Conservation (phyloP, 2,113 vertebrate species). For the Grammomys surdaster region DNA sequence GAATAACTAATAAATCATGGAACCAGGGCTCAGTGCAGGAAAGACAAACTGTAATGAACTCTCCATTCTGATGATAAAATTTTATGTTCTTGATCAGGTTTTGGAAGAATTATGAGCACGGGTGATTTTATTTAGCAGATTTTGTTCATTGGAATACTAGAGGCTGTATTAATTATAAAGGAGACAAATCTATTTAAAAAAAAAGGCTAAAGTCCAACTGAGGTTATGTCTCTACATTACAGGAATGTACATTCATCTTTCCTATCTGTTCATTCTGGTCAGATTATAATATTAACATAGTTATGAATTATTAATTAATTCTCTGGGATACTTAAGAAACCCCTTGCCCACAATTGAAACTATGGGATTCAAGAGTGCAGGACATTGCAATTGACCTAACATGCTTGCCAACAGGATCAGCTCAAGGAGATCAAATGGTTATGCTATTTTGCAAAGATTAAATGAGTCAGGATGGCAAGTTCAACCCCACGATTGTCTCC, state of each 20-base stretch:
- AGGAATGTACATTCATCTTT: conserved; percentile 54
- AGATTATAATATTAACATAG: conserved; percentile 48
- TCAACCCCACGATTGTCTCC: not conserved
- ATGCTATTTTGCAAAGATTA: conserved; percentile 27
- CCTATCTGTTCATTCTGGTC: conserved; percentile 63
- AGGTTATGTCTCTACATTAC: conserved; percentile 50
- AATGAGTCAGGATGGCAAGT: conserved; percentile 14
- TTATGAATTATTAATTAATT: conserved; percentile 72
- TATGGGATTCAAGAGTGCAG: not conserved
- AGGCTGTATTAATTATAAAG: conserved; percentile 76
- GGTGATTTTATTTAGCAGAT: conserved; percentile 73
- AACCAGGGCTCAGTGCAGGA: conserved; percentile 32
- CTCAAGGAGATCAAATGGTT: not conserved
- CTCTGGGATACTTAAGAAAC: conserved; percentile 48
- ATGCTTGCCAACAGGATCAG: not conserved
- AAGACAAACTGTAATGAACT: conserved; percentile 70
- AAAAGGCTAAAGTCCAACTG: conserved; percentile 68
- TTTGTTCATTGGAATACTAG: conserved; percentile 62
- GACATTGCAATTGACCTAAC: not conserved
- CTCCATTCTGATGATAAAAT: conserved; percentile 77
- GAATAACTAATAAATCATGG: conserved; percentile 75
- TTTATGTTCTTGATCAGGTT: conserved; percentile 79
- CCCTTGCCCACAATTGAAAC: conserved; percentile 43
- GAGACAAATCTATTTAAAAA: conserved; percentile 34
- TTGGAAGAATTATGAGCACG: conserved; percentile 75